These are phyloP conservation scores for Actenoides hombroni DNA, from an alignment of 2,113 vertebrate species.

Conservation along the genomic window DNA sequence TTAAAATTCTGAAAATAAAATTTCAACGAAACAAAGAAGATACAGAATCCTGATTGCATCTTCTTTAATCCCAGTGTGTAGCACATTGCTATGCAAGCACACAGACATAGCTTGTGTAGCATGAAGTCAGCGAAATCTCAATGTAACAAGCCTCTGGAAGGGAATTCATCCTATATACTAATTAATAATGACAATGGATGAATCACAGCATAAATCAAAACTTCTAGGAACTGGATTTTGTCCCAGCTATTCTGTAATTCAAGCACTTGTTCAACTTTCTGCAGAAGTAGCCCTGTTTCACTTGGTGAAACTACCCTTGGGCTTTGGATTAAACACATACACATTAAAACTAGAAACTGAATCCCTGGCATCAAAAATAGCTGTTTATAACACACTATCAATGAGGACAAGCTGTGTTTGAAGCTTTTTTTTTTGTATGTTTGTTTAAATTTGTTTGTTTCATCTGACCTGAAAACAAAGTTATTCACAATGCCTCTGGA, in stretches of 20 bases:
- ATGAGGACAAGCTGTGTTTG: not conserved
- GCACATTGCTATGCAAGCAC: not conserved
- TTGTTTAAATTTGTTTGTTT: conserved; percentile 10
- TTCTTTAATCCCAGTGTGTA: not conserved
- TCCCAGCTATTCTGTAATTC: not conserved
- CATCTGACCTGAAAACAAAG: not conserved
- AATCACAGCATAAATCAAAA: not conserved
- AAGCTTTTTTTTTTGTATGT: not conserved
- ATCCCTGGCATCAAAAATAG: not conserved
- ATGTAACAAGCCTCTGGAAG: not conserved
- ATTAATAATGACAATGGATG: not conserved
- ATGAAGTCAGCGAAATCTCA: not conserved
- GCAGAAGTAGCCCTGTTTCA: not conserved
- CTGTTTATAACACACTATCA: not conserved
- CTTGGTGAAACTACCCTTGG: not conserved
- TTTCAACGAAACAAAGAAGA: not conserved
- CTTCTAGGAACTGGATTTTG: not conserved
- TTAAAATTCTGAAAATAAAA: not conserved
- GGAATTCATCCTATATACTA: not conserved
- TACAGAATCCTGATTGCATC: not conserved
- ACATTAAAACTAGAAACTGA: not conserved
- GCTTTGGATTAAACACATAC: not conserved
- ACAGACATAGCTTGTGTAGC: not conserved
- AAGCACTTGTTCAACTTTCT: not conserved
- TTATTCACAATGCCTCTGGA: not conserved